Percentiles rank a stretch among this genome's conserved stretches.
These are phyloP conservation scores for Drosophila vallismaia DNA, from an alignment of 2,888 invertebrate genomes.

Conservation along the genomic window DNA sequence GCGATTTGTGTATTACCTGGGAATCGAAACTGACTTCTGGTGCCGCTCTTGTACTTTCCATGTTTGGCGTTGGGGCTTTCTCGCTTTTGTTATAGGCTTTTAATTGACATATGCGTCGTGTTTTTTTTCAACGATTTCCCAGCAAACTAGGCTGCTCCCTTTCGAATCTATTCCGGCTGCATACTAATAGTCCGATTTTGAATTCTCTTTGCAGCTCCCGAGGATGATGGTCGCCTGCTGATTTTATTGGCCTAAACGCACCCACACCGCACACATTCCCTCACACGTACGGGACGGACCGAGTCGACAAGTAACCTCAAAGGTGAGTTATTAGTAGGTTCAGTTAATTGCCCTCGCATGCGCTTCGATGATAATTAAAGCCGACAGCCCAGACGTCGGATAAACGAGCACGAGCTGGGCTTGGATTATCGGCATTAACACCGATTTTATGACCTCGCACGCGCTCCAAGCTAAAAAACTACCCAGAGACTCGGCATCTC, in stretches of 20 bases:
- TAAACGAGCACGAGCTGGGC: slow-evolving; percentile 9
- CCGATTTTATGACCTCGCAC: slow-evolving; percentile 65
- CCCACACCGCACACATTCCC: slow-evolving; percentile 30
- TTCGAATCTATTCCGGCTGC: slow-evolving; percentile 47
- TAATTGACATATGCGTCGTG: slow-evolving; percentile 72
- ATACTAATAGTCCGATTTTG: slow-evolving; percentile 58
- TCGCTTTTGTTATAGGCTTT: slow-evolving; percentile 66
- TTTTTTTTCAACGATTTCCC: slow-evolving; percentile 69
- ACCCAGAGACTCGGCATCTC: slow-evolving; percentile 12
- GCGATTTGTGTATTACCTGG: slow-evolving; percentile 56
- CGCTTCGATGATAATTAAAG: slow-evolving; percentile 61
- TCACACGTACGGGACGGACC: slow-evolving; percentile 23
- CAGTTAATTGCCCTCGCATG: slow-evolving; percentile 68
- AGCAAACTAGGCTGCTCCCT: slow-evolving; percentile 47
- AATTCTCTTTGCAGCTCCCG: slow-evolving; percentile 47
- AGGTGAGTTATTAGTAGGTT: slow-evolving; percentile 67
- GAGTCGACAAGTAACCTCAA: slow-evolving; percentile 25
- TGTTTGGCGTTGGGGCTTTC: slow-evolving; percentile 36
- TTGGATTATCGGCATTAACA: slow-evolving; percentile 61
- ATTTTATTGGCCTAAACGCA: slow-evolving; percentile 59
- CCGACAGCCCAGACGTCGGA: slow-evolving; percentile 25
- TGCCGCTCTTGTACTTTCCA: slow-evolving; percentile 25
- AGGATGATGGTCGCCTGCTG: slow-evolving; percentile 45
- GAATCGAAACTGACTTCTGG: slow-evolving; percentile 48
- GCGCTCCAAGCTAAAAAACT: slow-evolving; percentile 23